phyloP scores from a whole-genome alignment of 1,140 invertebrate genomes.

The Tribolium castaneum region DNA sequence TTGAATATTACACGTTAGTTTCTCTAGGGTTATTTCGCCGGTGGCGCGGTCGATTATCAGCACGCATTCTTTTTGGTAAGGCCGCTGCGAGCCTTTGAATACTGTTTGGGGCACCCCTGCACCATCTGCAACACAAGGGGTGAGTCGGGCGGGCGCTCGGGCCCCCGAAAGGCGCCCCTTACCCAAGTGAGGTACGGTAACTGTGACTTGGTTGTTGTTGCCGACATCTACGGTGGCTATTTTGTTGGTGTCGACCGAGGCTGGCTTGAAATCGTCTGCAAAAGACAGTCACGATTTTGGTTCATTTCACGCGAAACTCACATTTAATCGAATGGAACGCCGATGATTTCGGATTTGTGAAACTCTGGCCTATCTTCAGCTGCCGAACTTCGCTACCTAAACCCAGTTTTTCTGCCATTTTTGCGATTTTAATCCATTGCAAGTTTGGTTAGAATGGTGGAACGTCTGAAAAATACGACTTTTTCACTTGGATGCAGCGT shows the following conservation, averaged over 20 bases:
- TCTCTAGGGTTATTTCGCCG: slow-evolving; percentile 93
- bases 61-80: slow-evolving; percentile 92
- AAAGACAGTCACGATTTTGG: slow-evolving; percentile 51
- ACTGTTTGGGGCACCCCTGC: slow-evolving; percentile 90
- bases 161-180: slow-evolving; percentile 47
- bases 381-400: slow-evolving; percentile 81
- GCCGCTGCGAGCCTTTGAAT: slow-evolving; percentile 92
- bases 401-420: slow-evolving; percentile 80
- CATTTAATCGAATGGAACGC: slow-evolving; percentile 90
- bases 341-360: slow-evolving; percentile 76
- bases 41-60: slow-evolving; percentile 92
- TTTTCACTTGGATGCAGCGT: neutral
- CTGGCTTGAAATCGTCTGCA: slow-evolving; percentile 97
- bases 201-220: slow-evolving; percentile 88
- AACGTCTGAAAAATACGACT: slow-evolving; percentile 5
- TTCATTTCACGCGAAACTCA: slow-evolving; percentile 68
- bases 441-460: slow-evolving; percentile 36
- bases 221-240: slow-evolving; percentile 90
- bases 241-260: slow-evolving; percentile 92
- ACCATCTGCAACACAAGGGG: slow-evolving; percentile 70
- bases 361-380: slow-evolving; percentile 85
- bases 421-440: slow-evolving; percentile 39
- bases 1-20: slow-evolving; percentile 89
- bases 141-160: neutral
- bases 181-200: slow-evolving; percentile 92